These are phyloP conservation scores for Hemiscyllium ocellatum DNA, from an alignment of 2,113 vertebrate species.

Conservation along the genomic window DNA sequence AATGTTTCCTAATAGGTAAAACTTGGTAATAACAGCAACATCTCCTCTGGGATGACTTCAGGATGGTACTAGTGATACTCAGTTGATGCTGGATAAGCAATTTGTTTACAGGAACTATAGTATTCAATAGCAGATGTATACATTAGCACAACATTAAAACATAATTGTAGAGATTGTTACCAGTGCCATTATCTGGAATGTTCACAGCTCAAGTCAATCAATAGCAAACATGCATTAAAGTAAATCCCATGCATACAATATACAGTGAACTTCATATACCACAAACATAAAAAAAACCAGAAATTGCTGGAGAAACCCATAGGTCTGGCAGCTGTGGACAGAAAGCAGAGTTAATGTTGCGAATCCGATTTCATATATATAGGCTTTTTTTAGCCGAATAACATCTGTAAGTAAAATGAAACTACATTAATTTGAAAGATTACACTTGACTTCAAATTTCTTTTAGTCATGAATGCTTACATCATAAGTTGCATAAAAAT, in stretches of 20 bases:
- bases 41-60: neutral
- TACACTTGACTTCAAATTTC: neutral
- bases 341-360: too few species aligned
- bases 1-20: neutral
- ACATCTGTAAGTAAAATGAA: neutral
- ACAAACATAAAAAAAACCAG: too few species aligned
- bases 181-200: neutral
- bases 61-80: neutral
- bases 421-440: neutral
- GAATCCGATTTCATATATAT: neutral
- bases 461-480: neutral
- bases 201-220: neutral
- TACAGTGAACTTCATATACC: neutral
- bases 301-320: too few species aligned
- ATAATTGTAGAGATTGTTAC: neutral
- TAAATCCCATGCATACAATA: too few species aligned
- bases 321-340: too few species aligned
- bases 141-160: neutral
- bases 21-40: neutral
- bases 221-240: neutral
- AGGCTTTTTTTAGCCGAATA: neutral
- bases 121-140: neutral
- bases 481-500: neutral
- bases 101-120: neutral
- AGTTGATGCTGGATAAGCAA: conserved; percentile 1